Percentiles rank a stretch among this genome's conserved stretches.
Evolutionary conservation across 2,888 invertebrate genomes (phyloP).

Genomic region (Dioctria rufipes): DNA sequence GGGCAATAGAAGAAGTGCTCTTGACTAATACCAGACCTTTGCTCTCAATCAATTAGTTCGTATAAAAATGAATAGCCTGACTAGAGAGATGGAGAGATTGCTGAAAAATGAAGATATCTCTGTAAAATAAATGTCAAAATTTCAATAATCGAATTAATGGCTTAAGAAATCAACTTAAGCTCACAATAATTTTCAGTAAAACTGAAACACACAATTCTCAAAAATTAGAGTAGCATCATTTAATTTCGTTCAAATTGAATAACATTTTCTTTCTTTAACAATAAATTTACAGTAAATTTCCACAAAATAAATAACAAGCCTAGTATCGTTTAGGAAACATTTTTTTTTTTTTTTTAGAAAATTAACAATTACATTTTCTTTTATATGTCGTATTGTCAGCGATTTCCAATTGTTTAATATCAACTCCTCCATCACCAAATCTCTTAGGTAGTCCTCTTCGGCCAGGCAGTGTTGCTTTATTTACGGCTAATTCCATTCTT

Average conservation of each 20-base stretch:
- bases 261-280: constrained; percentile 3
- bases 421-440: neutral
- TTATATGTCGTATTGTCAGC: constrained; percentile 32
- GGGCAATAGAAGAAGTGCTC: too few relatives aligned
- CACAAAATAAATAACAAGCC: constrained; percentile 39
- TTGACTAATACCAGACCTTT: too few relatives aligned
- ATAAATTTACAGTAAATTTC: neutral
- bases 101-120: too few relatives aligned
- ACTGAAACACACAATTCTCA: neutral
- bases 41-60: too few relatives aligned
- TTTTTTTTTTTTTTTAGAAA: neutral
- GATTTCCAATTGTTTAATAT: constrained; percentile 7
- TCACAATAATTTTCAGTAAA: too few relatives aligned
- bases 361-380: constrained; percentile 50
- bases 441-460: constrained; percentile 33
- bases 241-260: neutral
- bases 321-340: neutral
- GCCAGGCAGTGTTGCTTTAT: constrained; percentile 48
- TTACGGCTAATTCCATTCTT: constrained; percentile 67
- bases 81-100: too few relatives aligned
- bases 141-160: too few relatives aligned
- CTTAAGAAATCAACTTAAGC: too few relatives aligned
- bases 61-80: too few relatives aligned
- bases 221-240: neutral
- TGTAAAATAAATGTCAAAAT: too few relatives aligned